Evolutionary conservation across 2,113 vertebrate genomes (phyloP), one percentile per base, ranked within the genome.

Genomic region (Ciconia stormi): DNA sequence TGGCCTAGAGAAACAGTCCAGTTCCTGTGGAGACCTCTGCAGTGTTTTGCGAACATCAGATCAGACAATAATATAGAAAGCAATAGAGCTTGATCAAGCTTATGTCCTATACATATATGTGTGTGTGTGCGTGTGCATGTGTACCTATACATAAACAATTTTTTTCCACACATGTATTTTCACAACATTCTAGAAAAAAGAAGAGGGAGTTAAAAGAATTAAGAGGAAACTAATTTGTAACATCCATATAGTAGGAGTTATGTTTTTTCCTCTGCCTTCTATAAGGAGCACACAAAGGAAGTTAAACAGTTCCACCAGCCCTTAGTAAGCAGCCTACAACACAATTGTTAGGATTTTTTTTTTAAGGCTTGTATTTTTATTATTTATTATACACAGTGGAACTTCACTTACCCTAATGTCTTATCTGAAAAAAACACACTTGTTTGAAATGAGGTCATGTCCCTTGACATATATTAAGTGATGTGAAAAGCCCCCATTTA

Each of bases 401-500:
- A 90, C 67, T 93, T 88, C 78, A 63, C 94, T 90, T 94, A 66
- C 66, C 11, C 55, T 93, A 77, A 94, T 58, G 46, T 76, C 89
- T 95, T 93, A 74, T 88, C 71, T 93, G 61, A 80, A 93, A 85
- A 93, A 87, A 11, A 0, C 55, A 63, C 69, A 79, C 30, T 94
- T 77, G 46, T 95, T 66, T 94, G 89, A 97, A 97, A 95, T 55
- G 87, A 95, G 95, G 89, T 94, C 93, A 44, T 13, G 58, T 96
- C 94, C 87, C 87, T 73, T 86, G 95, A 88, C 91, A 82, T 59
- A 65, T 61, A 81, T 74, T 88, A 96, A 94, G 82, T 20, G 82
- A 93, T 83, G 71, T 90, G 78, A 90, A 96, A 95, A 88, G 29
- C 30, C 55, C 70, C 30, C n/a, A 76, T 83, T 92, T 83, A 91